Conservation (phyloP, 2,888 invertebrate genomes). For the Poecilus cupreus region DNA sequence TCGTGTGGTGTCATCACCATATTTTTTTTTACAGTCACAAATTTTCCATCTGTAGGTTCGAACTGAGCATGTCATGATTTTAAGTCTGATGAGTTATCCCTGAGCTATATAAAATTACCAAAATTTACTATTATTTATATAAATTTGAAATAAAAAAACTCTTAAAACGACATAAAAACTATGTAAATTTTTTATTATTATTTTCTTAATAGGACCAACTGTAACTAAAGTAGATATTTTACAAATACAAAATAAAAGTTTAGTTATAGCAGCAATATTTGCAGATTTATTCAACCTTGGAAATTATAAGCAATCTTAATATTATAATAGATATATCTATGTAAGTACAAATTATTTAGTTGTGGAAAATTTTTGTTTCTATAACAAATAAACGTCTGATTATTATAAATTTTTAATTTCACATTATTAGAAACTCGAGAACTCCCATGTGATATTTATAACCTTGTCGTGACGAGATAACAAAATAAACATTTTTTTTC, state of each 20-base stretch:
- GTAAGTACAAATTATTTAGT: background rate
- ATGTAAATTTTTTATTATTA: background rate
- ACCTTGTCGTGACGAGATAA: constrained; percentile 10
- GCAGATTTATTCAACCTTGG: background rate
- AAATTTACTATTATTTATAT: no score
- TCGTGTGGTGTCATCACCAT: no score
- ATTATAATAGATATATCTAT: background rate
- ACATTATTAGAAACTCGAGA: background rate
- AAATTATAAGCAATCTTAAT: background rate
- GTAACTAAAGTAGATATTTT: no score
- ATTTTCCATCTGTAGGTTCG: no score
- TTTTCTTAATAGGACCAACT: no score
- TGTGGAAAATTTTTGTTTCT: no score
- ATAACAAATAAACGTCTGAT: background rate
- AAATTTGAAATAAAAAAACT: no score
- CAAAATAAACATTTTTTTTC: constrained; percentile 15
- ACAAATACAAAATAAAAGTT: background rate
- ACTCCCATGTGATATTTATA: background rate
- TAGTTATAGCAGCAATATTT: background rate
- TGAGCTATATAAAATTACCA: no score
- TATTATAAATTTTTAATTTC: background rate
- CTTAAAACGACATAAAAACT: no score
- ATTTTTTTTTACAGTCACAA: no score
- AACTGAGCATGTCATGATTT: no score
- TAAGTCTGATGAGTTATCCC: no score